Evolutionary conservation across 2,113 vertebrate genomes (phyloP), one percentile per base, ranked within the genome.

Genomic region (Ceuthmochares aereus): DNA sequence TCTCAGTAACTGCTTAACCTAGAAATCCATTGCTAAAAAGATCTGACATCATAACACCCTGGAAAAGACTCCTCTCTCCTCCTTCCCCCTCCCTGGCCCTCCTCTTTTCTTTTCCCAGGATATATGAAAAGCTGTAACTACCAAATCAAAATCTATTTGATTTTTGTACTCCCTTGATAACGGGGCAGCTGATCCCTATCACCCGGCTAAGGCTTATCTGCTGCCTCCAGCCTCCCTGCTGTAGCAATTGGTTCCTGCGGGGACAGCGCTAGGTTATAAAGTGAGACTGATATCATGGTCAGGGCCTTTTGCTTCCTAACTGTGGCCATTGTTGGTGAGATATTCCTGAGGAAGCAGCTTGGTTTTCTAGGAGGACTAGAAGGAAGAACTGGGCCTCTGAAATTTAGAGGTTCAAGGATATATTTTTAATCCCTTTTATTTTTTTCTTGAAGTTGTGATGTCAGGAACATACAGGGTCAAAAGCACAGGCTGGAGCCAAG

Each of bases 71-170:
- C 75, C 52, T 72, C 60, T 62, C 52, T 67, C 29, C 63, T 27
- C 37, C 56, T 82, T 40, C 70, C 84, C 80, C 62, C 70, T 76
- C 45, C 32, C 51, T 70, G n/a, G 25, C 74, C 78, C 66, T 78
- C 89, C 79, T 84, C 78, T 95, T 84, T 94, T 92, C 82, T 96
- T 93, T 96, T 84, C 89, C 93, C 78, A 75, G 90, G 89, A 80
- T 96, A 93, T 78, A 93, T 76, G 77, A 96, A 96, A 96, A 96
- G 80, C 92, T 67, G 91, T 89, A 96, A 92, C 95, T 89, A 94
- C 75, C 77, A 89, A 96, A 96, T 95, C 94, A 96, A 96, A 96
- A 97, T 96, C 96, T 97, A 52, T 97, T 97, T 97, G 95, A 94
- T 97, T 96, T 97, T 95, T 95, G 93, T 93, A 88, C 94, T 96